Evolutionary conservation across 2,797 vertebrate species (phyloP).

Genomic region (Rousettus madagascariensis): DNA sequence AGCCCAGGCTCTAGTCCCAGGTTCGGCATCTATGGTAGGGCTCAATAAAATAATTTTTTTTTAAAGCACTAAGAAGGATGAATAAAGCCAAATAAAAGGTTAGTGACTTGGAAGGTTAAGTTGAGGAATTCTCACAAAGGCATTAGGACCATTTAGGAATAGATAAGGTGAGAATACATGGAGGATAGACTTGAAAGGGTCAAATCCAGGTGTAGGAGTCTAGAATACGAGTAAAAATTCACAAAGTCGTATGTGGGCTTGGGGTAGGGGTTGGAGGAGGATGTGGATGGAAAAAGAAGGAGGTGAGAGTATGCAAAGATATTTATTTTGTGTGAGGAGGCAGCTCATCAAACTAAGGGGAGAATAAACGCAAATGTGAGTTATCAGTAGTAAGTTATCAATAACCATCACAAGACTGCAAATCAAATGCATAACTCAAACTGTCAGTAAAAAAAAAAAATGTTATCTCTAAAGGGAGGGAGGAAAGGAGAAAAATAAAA

Average conservation of each 20-base stretch:
- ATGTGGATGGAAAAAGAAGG: not conserved
- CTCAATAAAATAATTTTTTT: no score
- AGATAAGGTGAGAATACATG: not conserved
- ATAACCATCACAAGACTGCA: not conserved
- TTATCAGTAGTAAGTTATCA: not conserved
- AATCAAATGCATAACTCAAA: not conserved
- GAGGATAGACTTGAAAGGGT: not conserved
- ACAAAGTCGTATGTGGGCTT: not conserved
- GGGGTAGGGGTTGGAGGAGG: accelerated
- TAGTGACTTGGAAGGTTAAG: not conserved
- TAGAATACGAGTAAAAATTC: not conserved
- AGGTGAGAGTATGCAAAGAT: not conserved
- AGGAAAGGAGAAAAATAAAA: not conserved
- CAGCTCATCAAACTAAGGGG: not conserved
- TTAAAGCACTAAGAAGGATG: not conserved
- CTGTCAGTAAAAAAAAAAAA: not conserved
- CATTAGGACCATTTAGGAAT: not conserved
- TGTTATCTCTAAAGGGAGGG: not conserved
- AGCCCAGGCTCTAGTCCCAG: no score
- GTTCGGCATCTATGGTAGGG: no score
- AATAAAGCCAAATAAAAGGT: not conserved
- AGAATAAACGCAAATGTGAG: not conserved
- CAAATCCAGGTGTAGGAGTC: not conserved
- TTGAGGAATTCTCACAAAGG: not conserved
- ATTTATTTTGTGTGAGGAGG: not conserved